phyloP scores from a whole-genome alignment of 1,140 invertebrate species.

The Stegodyphus dumicola region DNA sequence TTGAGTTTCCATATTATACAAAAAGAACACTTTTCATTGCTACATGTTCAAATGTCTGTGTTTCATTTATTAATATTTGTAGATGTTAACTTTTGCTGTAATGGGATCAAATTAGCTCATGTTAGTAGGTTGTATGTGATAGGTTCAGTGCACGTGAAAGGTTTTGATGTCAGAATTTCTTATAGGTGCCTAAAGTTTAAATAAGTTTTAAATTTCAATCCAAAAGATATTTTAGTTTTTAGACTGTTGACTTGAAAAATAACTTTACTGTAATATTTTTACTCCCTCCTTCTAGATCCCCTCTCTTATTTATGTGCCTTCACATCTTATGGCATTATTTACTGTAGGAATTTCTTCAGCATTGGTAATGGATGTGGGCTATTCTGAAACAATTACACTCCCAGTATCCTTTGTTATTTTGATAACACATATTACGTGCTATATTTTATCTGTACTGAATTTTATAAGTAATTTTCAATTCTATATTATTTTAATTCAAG shows the following conservation, averaged over 20 bases:
- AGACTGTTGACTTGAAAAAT: neutral
- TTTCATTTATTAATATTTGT: too few species aligned
- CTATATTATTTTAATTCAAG: too few species aligned
- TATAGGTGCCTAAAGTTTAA: neutral
- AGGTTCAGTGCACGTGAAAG: too few species aligned
- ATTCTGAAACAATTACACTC: slow-evolving; percentile 82
- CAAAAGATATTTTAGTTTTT: neutral
- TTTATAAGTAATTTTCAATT: too few species aligned
- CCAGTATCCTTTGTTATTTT: slow-evolving; percentile 72
- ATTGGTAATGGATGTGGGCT: slow-evolving; percentile 88
- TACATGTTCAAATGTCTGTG: too few species aligned
- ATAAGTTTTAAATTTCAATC: neutral
- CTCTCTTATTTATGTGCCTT: slow-evolving; percentile 79
- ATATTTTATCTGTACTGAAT: too few species aligned
- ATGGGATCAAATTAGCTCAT: too few species aligned
- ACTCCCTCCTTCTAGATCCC: slow-evolving; percentile 70
- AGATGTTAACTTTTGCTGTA: too few species aligned
- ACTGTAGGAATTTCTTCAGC: slow-evolving; percentile 82
- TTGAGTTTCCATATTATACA: too few species aligned
- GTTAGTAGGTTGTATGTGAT: too few species aligned
- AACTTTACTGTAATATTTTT: slow-evolving; percentile 20
- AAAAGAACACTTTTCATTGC: too few species aligned
- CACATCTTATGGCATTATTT: slow-evolving; percentile 82
- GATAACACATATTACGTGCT: neutral
- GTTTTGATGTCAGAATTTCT: too few species aligned